Percentiles rank a stretch among this genome's conserved stretches.
Evolutionary conservation across 2,888 invertebrate genomes (phyloP).

Genomic region (Dynastes hyllus): DNA sequence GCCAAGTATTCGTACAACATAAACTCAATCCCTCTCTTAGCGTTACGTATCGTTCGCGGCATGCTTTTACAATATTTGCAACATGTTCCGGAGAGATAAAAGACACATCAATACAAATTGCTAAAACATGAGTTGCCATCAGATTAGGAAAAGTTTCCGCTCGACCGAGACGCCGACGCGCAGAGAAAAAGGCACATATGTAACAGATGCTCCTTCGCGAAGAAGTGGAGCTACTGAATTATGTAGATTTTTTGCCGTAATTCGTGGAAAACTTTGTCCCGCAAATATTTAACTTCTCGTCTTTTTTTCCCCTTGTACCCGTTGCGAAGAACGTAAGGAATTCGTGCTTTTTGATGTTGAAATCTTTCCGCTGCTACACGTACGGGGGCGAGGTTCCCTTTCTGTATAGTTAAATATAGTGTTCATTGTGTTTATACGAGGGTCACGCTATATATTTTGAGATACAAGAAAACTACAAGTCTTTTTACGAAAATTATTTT

Average conservation of each 20-base stretch:
- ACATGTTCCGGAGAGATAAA: conserved; percentile 49
- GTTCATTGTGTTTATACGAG: no score
- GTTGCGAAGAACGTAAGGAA: neutral
- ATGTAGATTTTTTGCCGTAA: conserved; percentile 52
- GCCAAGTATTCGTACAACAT: neutral
- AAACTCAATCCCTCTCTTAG: neutral
- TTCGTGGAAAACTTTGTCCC: conserved; percentile 34
- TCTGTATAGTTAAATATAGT: no score
- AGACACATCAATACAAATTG: conserved; percentile 53
- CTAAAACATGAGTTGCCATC: conserved; percentile 52
- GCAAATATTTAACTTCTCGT: conserved; percentile 47
- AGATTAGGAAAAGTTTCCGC: conserved; percentile 50
- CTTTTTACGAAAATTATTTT: no score
- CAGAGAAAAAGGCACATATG: conserved; percentile 46
- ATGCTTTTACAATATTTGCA: conserved; percentile 13
- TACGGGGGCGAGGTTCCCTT: neutral
- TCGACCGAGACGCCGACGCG: neutral
- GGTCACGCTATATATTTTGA: no score
- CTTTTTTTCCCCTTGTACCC: neutral
- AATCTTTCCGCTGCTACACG: neutral
- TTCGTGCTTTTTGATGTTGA: neutral
- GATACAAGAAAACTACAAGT: no score
- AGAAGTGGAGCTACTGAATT: conserved; percentile 49
- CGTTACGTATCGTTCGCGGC: conserved; percentile 12
- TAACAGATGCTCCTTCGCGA: conserved; percentile 42